Conservation (phyloP, 2,113 vertebrate species). For the Aegithalos caudatus region DNA sequence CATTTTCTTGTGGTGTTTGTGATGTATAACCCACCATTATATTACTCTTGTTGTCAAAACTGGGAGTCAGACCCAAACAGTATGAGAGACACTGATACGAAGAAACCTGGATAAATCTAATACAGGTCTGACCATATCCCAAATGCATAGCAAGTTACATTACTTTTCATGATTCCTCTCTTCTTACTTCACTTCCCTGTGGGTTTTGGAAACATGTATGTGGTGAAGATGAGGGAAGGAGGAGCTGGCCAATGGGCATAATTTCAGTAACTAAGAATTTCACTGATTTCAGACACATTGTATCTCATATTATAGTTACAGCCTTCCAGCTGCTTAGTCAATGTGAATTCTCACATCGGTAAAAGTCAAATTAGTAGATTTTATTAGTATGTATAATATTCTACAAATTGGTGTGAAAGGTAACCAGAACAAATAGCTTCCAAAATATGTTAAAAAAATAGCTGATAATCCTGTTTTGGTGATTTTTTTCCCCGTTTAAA, state of each 20-base stretch:
- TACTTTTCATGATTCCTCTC: not conserved
- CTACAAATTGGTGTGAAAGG: not conserved
- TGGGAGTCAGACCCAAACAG: not conserved
- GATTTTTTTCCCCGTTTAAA: not conserved
- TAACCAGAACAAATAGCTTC: not conserved
- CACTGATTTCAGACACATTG: accelerated
- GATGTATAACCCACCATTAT: not conserved
- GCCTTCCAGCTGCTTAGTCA: not conserved
- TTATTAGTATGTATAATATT: not conserved
- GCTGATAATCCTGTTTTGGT: not conserved
- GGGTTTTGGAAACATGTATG: not conserved
- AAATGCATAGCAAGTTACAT: not conserved
- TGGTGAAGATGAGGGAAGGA: not conserved
- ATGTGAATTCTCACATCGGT: not conserved
- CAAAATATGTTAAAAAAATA: not conserved
- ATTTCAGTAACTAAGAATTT: not conserved
- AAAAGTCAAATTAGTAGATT: not conserved
- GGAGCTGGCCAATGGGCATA: not conserved
- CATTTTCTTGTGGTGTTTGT: not conserved
- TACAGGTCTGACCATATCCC: not conserved
- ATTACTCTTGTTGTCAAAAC: not conserved
- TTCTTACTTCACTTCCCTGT: not conserved
- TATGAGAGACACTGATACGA: not conserved
- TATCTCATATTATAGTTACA: not conserved
- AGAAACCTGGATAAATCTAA: not conserved